Percentiles rank a stretch among this genome's conserved stretches.
These are phyloP conservation scores for Etheostoma perlongum DNA, from an alignment of 2,797 vertebrate genomes.

Conservation along the genomic window DNA sequence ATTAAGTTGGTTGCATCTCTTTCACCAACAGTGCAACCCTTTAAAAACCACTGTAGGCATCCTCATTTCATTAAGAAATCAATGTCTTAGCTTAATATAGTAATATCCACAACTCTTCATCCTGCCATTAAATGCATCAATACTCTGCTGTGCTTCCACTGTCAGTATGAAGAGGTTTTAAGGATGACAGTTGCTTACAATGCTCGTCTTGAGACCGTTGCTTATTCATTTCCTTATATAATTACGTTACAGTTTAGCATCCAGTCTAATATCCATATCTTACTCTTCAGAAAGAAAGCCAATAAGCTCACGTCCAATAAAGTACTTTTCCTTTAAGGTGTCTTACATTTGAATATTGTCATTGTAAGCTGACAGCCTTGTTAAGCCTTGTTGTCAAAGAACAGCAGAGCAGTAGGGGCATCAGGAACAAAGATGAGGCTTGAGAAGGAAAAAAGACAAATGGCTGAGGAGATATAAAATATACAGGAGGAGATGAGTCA, in stretches of 20 bases:
- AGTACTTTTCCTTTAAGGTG: neutral
- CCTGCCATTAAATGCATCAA: neutral
- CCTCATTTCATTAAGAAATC: neutral
- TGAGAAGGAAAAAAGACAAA: conserved; percentile 9
- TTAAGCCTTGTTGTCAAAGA: neutral
- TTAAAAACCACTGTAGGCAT: neutral
- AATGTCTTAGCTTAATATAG: neutral
- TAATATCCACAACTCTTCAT: neutral
- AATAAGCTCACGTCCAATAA: too few species aligned
- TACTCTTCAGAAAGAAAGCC: too few species aligned
- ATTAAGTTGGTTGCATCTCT: neutral
- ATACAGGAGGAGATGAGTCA: conserved; percentile 43
- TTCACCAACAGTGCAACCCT: neutral
- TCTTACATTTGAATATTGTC: neutral
- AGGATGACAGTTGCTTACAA: neutral
- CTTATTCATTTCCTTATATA: neutral
- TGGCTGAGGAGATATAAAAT: conserved; percentile 19
- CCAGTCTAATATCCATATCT: neutral
- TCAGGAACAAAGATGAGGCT: neutral
- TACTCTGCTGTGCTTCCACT: neutral
- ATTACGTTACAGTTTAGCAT: neutral
- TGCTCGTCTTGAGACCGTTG: neutral
- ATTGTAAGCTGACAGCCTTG: neutral
- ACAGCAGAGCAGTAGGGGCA: neutral
- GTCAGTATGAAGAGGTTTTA: neutral